These are phyloP conservation scores for Enoplolaimus lenunculus DNA, from an alignment of 2,888 invertebrate species.

Conservation along the genomic window DNA sequence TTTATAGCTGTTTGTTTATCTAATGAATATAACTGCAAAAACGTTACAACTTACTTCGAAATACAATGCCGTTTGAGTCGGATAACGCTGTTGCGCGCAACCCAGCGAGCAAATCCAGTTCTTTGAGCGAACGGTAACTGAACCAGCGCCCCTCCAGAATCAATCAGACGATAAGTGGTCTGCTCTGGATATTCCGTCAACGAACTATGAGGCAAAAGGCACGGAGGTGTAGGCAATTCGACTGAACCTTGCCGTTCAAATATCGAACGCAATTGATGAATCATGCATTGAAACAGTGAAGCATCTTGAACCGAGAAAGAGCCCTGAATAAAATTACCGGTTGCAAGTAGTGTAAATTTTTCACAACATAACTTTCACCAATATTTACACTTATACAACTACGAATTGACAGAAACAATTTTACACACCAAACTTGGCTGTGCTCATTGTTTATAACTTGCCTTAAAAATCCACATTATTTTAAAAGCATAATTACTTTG, in stretches of 20 bases:
- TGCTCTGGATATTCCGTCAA: background rate
- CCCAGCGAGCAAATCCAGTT: slow-evolving; percentile 56
- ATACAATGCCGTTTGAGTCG: slow-evolving; percentile 62
- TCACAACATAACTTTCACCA: background rate
- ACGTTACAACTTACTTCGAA: background rate
- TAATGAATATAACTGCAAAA: background rate
- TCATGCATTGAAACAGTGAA: background rate
- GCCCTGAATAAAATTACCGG: background rate
- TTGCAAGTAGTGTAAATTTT: background rate
- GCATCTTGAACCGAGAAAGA: background rate
- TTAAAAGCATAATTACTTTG: too few relatives aligned
- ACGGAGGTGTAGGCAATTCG: slow-evolving; percentile 34
- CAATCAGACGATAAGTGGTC: slow-evolving; percentile 9
- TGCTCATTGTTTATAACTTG: background rate
- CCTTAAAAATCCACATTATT: too few relatives aligned
- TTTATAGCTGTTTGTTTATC: too few relatives aligned
- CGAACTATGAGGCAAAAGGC: slow-evolving; percentile 36
- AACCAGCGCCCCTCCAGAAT: slow-evolving; percentile 17
- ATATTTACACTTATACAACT: too few relatives aligned
- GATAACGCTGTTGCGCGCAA: slow-evolving; percentile 60
- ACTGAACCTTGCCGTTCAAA: slow-evolving; percentile 32
- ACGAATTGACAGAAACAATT: too few relatives aligned
- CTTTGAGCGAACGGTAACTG: slow-evolving; percentile 47
- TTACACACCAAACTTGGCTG: background rate
- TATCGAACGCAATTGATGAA: background rate